Evolutionary conservation across 2,888 invertebrate genomes (phyloP), one percentile per base, ranked within the genome.

Genomic region (Drosophila mulleri): DNA sequence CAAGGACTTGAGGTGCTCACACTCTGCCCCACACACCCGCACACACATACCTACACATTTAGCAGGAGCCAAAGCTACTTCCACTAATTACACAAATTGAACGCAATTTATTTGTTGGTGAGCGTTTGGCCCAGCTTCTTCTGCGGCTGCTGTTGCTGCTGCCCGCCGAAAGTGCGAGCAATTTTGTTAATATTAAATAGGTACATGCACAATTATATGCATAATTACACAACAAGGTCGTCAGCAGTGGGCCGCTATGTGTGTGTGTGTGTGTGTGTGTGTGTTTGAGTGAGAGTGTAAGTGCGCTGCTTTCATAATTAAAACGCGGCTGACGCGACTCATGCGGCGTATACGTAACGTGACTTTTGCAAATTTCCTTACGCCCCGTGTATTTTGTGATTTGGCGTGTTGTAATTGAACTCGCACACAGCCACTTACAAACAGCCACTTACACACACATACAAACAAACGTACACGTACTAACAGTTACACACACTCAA

Each of bases 181-280:
- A 86, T 88, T 88, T 79, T 63, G 82, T 86, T 83, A 76, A 78
- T 83, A 72, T 80, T 68, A 67, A 80, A 80, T 83, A 71, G 64
- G 78, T 80, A 81, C 79, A 81, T 81, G 83, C 74, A 88, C 81
- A 86, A 89, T 84, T 84, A 88, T 76, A 81, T 87, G 87, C 84
- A 88, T 84, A 88, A 84, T 84, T 84, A 84, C 79, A 70, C 74
- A 69, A 70, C 53, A 65, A 69, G 79, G 58, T 53, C 63, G 56
- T 42, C 64, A 58, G 57, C 66, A 47, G 39, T 45, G 37, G 35
- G 72, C 8, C 23, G 29, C 39, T 44, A 39, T 48, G 45, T 47
- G 47, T 68, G 48, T 48, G 47, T 45, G 54, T 44, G 47, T 65
- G 47, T 45, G 39, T 52, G 44, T 57, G 42, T 45, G 37, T 16